Evolutionary conservation across 1,140 invertebrate species (phyloP).

Genomic region (Cataglyphis hispanica): DNA sequence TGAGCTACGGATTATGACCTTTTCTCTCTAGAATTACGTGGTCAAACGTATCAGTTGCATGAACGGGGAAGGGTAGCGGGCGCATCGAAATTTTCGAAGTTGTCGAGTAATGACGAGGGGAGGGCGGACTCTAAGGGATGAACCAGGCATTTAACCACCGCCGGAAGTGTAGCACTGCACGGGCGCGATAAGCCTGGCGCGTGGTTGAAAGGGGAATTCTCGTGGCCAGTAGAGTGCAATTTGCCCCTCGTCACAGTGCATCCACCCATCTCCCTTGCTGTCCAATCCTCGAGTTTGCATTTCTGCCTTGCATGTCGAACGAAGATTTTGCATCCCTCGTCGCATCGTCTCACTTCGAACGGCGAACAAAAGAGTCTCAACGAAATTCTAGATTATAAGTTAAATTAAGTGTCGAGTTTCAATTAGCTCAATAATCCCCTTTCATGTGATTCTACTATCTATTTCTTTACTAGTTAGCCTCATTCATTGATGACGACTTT

Average conservation of each 20-base stretch:
- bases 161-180: constrained; percentile 62
- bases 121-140: constrained; percentile 15
- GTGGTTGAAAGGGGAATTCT: constrained; percentile 70
- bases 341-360: background rate
- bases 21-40: constrained; percentile 23
- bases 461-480: constrained; percentile 18
- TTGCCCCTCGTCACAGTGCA: constrained; percentile 69
- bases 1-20: constrained; percentile 18
- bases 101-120: constrained; percentile 54
- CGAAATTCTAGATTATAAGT: constrained; percentile 64
- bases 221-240: constrained; percentile 74
- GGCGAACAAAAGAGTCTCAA: constrained; percentile 23
- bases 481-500: constrained; percentile 16
- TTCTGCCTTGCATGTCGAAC: constrained; percentile 1
- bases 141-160: constrained; percentile 54
- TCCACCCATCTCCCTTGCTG: constrained; percentile 41
- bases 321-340: constrained; percentile 3
- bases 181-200: constrained; percentile 73
- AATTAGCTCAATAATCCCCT: constrained; percentile 71
- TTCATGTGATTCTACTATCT: background rate
- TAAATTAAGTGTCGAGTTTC: constrained; percentile 73
- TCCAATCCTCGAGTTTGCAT: constrained; percentile 53
- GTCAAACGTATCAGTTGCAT: constrained; percentile 42
- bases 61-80: background rate
- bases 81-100: constrained; percentile 48